phyloP scores from a whole-genome alignment of 2,888 invertebrate genomes.

The Meiosimyza platycephala region DNA sequence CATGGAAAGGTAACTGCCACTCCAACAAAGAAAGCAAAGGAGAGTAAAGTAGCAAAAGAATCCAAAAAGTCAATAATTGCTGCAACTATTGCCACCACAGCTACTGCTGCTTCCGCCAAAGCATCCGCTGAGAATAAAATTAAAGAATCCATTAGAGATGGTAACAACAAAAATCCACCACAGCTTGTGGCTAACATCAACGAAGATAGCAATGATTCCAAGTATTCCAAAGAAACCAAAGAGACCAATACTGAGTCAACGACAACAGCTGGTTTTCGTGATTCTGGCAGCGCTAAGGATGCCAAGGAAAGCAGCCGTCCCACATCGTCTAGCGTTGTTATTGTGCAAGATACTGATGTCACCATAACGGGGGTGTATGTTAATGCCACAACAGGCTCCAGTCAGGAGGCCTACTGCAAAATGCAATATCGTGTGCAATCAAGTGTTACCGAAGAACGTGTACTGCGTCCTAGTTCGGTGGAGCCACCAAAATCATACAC shows the following conservation, averaged over 20 bases:
- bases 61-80: slow-evolving; percentile 28
- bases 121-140: slow-evolving; percentile 37
- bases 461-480: slow-evolving; percentile 71
- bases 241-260: slow-evolving; percentile 62
- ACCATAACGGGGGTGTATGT: slow-evolving; percentile 89
- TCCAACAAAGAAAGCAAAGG: slow-evolving; percentile 45
- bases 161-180: slow-evolving; percentile 20
- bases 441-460: slow-evolving; percentile 87
- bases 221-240: slow-evolving; percentile 62
- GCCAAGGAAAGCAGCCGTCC: slow-evolving; percentile 63
- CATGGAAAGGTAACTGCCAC: slow-evolving; percentile 61
- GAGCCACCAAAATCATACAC: slow-evolving; percentile 78
- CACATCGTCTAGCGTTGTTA: slow-evolving; percentile 75
- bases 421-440: slow-evolving; percentile 91
- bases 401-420: slow-evolving; percentile 85
- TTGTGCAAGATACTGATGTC: slow-evolving; percentile 87
- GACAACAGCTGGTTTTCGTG: slow-evolving; percentile 56
- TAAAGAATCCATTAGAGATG: slow-evolving; percentile 44
- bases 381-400: slow-evolving; percentile 78
- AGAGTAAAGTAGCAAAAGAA: slow-evolving; percentile 24
- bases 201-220: slow-evolving; percentile 62
- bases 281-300: slow-evolving; percentile 59
- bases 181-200: slow-evolving; percentile 49
- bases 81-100: slow-evolving; percentile 27
- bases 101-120: slow-evolving; percentile 21